These are phyloP conservation scores for Heterodera schachtii DNA, from an alignment of 1,140 invertebrate species.

Conservation along the genomic window DNA sequence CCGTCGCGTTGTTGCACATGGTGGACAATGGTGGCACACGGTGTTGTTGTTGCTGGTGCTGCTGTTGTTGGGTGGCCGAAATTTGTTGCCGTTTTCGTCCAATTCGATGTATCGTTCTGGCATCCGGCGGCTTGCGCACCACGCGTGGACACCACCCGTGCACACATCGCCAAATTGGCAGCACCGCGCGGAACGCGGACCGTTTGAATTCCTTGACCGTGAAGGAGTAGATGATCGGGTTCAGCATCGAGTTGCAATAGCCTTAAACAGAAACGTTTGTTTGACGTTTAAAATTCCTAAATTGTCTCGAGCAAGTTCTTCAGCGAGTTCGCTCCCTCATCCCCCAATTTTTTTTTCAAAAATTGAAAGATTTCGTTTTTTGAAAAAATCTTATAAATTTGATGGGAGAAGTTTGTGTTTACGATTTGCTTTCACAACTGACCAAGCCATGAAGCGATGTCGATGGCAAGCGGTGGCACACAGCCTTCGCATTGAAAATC, in stretches of 20 bases:
- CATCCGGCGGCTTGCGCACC: constrained; percentile 53
- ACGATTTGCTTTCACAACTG: background rate
- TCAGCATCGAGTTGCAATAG: constrained; percentile 66
- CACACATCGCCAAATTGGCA: constrained; percentile 56
- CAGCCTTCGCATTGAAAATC: constrained; percentile 59
- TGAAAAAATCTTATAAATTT: too few species aligned
- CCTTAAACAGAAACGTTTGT: constrained; percentile 31
- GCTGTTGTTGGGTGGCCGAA: constrained; percentile 14
- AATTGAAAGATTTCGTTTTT: too few species aligned
- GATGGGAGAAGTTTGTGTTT: background rate
- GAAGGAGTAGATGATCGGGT: constrained; percentile 66
- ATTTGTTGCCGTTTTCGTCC: constrained; percentile 31
- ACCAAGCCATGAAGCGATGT: constrained; percentile 64
- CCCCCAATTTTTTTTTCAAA: too few species aligned
- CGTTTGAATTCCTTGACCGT: constrained; percentile 66
- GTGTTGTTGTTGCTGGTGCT: background rate
- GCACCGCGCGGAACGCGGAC: constrained; percentile 58
- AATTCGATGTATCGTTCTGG: constrained; percentile 21
- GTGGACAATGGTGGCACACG: too few species aligned
- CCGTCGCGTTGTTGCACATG: background rate
- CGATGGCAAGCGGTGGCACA: constrained; percentile 60
- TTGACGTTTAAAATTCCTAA: too few species aligned
- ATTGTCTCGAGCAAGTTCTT: too few species aligned
- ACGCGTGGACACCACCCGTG: constrained; percentile 38
- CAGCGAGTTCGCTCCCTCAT: too few species aligned